Base-by-base conservation (phyloP, 2,797 vertebrate genomes). In the Semaprochilodus insignis region DNA sequence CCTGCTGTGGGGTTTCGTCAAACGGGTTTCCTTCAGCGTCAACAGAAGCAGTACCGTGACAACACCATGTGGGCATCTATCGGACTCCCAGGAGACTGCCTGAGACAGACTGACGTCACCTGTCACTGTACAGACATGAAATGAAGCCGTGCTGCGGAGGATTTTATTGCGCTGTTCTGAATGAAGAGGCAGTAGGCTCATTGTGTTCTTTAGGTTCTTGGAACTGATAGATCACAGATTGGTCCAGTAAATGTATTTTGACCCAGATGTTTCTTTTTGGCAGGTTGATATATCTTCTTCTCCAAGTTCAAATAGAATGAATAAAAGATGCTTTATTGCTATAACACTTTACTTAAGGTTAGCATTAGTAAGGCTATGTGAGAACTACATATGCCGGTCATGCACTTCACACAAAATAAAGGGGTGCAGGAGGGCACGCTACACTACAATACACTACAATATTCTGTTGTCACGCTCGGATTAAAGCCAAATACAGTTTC, bases 11-110 rank as follows among this genome's bases (percentile, higher is more conserved):
- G 69, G 66, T 74, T 69, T 78, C 80, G 81, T 78, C 77, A 80
- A 86, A 82, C 16, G 60, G 78, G 82, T 85, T 86, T 82, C 66
- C 75, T 74, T 85, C 65, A 77, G 72, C 36, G 25, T 60, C 62
- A 69, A 74, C 69, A 78, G 77, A 85, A 83, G 83, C 85, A 85
- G 62, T 51, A 85, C 84, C 77, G 74, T 94, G 94, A 93, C 91
- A 93, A 91, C 91, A 88, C 89, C 93, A 92, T 92, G 93, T 91
- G 93, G 91, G 86, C 86, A 90, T 66, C 84, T 82, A 79, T 80
- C 40, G 5, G 36, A 83, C 5, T 93, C 92, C 90, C 90, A 76
- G 78, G 88, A 89, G 91, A 89, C 84, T 60, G 62, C 60, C 51
- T 55, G 23, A 79, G 66, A 6, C 76, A 77, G 71, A 79, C 88